Conservation (phyloP, 2,888 invertebrate genomes). For the Melieria picta region DNA sequence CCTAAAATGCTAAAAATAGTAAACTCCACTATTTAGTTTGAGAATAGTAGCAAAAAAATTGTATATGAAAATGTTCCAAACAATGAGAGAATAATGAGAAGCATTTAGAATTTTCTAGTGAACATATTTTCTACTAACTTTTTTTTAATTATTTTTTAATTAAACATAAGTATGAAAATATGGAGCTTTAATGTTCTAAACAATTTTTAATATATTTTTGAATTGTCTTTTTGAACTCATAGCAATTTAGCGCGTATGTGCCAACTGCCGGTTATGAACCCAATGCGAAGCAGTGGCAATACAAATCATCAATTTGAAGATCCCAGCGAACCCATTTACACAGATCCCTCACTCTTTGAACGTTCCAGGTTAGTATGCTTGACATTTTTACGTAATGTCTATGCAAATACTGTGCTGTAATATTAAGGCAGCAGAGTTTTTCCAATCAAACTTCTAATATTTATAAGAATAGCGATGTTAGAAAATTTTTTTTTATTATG, state of each 20-base stretch:
- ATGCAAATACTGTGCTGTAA: too few species aligned
- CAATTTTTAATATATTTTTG: slow-evolving; percentile 4
- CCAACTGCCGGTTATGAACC: slow-evolving; percentile 67
- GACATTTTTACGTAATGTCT: background rate
- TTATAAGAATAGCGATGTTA: too few species aligned
- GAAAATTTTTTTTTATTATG: too few species aligned
- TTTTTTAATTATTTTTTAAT: too few species aligned
- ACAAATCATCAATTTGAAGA: slow-evolving; percentile 74
- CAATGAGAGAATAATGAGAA: background rate
- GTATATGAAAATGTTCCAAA: too few species aligned
- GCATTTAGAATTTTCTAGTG: too few species aligned
- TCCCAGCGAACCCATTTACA: slow-evolving; percentile 93
- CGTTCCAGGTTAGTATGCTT: slow-evolving; percentile 72
- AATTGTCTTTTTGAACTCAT: background rate
- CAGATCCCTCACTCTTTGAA: slow-evolving; percentile 90
- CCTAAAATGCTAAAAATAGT: slow-evolving; percentile 23
- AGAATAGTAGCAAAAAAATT: too few species aligned
- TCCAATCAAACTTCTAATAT: too few species aligned
- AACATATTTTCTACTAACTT: background rate
- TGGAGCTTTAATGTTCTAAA: background rate
- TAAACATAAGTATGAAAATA: too few species aligned
- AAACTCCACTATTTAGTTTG: slow-evolving; percentile 1
- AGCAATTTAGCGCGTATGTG: slow-evolving; percentile 67
- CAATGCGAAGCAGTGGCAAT: slow-evolving; percentile 68
- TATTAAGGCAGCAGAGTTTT: too few species aligned